phyloP scores from a whole-genome alignment of 2,797 vertebrate species.

The Pangasius sanitwongsei region DNA sequence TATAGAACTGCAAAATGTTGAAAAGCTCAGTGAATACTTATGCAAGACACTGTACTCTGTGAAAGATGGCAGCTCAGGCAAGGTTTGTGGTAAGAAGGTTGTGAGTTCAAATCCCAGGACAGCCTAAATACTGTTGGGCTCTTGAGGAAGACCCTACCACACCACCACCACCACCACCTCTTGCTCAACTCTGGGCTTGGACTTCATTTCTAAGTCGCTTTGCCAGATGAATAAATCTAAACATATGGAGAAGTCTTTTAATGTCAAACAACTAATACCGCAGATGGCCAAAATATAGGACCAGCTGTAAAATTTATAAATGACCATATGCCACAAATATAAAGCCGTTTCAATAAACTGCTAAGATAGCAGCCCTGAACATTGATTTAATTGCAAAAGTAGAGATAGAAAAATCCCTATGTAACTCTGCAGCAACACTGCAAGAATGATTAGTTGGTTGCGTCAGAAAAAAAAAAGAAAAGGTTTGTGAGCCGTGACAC shows the following conservation, averaged over 20 bases:
- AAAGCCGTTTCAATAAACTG: neutral
- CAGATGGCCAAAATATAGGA: constrained; percentile 7
- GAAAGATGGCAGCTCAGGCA: neutral
- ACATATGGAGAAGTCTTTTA: constrained; percentile 22
- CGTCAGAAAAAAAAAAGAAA: constrained; percentile 2
- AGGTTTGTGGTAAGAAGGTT: neutral
- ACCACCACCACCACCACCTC: neutral
- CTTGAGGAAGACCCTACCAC: neutral
- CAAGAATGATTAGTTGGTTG: constrained; percentile 11
- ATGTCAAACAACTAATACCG: constrained; percentile 11
- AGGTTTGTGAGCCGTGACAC: neutral
- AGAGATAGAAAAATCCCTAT: neutral
- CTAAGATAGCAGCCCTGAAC: neutral
- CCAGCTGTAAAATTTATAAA: constrained; percentile 24
- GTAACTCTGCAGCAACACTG: constrained; percentile 12
- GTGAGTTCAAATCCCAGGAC: neutral
- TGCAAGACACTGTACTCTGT: neutral
- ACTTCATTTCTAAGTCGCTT: neutral
- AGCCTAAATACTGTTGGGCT: neutral
- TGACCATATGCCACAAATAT: constrained; percentile 4
- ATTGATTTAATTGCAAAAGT: neutral
- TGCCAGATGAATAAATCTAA: constrained; percentile 24
- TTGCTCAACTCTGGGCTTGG: neutral
- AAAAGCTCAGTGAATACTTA: neutral
- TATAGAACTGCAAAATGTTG: neutral